These are phyloP conservation scores for Saccostrea glomerata DNA, from an alignment of 1,140 invertebrate species.

Conservation along the genomic window DNA sequence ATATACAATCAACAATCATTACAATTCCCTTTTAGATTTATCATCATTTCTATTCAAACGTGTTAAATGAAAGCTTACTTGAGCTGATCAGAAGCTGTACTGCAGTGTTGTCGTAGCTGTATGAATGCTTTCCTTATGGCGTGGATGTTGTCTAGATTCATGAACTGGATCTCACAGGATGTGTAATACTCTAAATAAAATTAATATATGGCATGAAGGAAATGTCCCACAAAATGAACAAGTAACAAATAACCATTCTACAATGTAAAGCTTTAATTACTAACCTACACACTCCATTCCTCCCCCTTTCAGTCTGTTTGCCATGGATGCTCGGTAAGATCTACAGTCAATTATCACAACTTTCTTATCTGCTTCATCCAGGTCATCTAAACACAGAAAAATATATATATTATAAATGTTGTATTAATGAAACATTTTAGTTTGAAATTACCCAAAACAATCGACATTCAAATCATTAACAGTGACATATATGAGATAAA, in stretches of 20 bases:
- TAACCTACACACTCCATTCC: constrained; percentile 92
- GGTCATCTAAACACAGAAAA: constrained; percentile 8
- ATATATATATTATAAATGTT: background rate
- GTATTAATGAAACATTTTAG: background rate
- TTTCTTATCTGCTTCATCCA: constrained; percentile 80
- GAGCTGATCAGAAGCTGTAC: constrained; percentile 66
- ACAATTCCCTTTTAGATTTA: background rate
- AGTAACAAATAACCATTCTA: too few relatives aligned
- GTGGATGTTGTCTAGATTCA: constrained; percentile 98
- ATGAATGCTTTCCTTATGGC: constrained; percentile 88
- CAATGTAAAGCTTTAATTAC: background rate
- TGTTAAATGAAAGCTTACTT: constrained; percentile 64
- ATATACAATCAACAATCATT: background rate
- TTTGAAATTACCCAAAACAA: background rate
- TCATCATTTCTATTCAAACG: background rate
- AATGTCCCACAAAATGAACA: too few relatives aligned
- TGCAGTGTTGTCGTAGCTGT: constrained; percentile 83
- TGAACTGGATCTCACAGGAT: constrained; percentile 96
- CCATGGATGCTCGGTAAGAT: constrained; percentile 95
- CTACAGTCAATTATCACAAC: constrained; percentile 96
- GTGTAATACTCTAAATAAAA: constrained; percentile 83
- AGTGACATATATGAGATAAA: too few relatives aligned
- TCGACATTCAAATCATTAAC: too few relatives aligned
- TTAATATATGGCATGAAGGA: background rate
- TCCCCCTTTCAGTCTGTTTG: constrained; percentile 96